Base-by-base conservation (phyloP, 2,113 vertebrate genomes). In the Panthera tigris region DNA sequence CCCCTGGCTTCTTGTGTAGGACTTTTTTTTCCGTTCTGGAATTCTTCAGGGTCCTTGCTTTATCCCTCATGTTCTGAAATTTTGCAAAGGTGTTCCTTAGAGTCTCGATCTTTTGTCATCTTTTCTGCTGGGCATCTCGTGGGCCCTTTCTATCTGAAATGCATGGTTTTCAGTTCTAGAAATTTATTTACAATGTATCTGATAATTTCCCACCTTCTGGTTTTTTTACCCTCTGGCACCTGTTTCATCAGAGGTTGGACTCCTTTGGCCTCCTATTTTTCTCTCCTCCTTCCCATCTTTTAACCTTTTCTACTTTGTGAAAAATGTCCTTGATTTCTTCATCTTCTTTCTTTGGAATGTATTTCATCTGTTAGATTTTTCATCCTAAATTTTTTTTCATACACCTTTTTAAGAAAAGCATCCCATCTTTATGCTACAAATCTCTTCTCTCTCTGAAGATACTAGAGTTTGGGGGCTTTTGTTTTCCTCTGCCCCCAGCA, bases 291-390 rank as follows among this genome's bases (percentile, higher is more conserved):
- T 15, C n/a, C 65, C 4, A 3, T 50, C 27, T 85, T 85, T 69
- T 69, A 83, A 55, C 69, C 52, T 95, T 91, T 80, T 31, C 52
- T 89, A 10, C 52, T 68, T 3, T 88, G 52, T 95, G 45, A 41
- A 87, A 88, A 27, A 55, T 91, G 88, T 87, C 73, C 31, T 33
- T 52, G 36, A 91, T 39, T 78, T 68, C 16, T 78, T 74, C 16
- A 66, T 76, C 10, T 41, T 97, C 45, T 90, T 61, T 91, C 41
- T 91, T 63, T 36, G 3, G 61, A 71, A 73, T 87, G 13, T 80
- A 73, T 84, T 94, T 95, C 18, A 76, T 78, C 61, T 95, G 5
- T 79, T 82, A 36, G 13, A 66, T 31, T 41, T 92, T 68, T 97
- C 79, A 89, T 76, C 61, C 68, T n/a, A 57, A 65, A 63, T 19